Evolutionary conservation across 2,113 vertebrate genomes (phyloP).

Genomic region (Hippocampus zosterae): DNA sequence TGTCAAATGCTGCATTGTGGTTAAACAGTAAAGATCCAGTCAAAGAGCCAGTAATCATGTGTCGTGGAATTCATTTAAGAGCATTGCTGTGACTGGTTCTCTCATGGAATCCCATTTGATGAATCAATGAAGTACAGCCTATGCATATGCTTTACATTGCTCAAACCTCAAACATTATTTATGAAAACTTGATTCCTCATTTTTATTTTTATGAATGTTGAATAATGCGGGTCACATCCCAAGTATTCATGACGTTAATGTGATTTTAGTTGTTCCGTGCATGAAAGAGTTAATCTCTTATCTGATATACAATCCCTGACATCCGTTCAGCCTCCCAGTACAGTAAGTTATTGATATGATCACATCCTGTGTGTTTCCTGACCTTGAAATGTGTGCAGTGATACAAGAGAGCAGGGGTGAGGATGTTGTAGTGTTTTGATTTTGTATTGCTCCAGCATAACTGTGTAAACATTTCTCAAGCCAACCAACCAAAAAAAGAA

Average conservation of each 20-base stretch:
- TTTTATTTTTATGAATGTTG: slow-evolving; percentile 19
- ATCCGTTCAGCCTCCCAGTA: slow-evolving; percentile 27
- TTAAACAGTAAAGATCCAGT: no score
- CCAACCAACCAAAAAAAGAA: neutral
- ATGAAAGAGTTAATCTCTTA: neutral
- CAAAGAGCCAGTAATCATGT: no score
- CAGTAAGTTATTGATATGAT: slow-evolving; percentile 29
- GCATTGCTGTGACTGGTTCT: no score
- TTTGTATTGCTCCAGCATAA: slow-evolving; percentile 40
- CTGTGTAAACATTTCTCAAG: slow-evolving; percentile 48
- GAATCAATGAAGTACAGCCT: neutral
- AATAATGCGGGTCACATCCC: slow-evolving; percentile 13
- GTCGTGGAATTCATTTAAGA: no score
- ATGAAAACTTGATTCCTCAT: neutral
- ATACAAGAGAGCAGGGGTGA: slow-evolving; percentile 2
- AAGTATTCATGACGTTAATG: neutral
- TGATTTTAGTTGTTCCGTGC: neutral
- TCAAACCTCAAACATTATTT: slow-evolving; percentile 8
- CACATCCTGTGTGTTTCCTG: slow-evolving; percentile 50
- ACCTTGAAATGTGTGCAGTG: slow-evolving; percentile 51
- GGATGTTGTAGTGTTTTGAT: slow-evolving; percentile 22
- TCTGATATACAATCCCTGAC: slow-evolving; percentile 16
- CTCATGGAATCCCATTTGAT: no score
- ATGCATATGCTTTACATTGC: neutral
- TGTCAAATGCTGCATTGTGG: no score